Percentiles rank a stretch among this genome's conserved stretches.
Conservation (phyloP, 2,797 vertebrate species). For the Platalea minor region DNA sequence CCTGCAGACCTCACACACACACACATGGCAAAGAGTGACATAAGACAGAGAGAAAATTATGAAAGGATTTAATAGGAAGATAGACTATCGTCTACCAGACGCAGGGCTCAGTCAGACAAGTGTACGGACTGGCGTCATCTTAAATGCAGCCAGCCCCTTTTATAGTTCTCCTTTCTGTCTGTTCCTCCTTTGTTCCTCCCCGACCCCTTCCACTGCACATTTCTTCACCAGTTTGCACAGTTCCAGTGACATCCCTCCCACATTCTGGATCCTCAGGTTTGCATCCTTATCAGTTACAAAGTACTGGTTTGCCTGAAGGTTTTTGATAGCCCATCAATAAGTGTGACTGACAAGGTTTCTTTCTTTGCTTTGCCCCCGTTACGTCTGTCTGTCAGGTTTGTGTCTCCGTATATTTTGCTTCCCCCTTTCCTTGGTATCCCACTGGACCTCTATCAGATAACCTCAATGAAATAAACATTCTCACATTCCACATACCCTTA, state of each 20-base stretch:
- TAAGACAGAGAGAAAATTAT: neutral
- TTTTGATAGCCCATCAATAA: neutral
- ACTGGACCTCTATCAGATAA: neutral
- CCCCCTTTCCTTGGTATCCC: neutral
- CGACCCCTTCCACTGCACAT: fast-evolving
- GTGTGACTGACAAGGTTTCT: neutral
- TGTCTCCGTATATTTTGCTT: neutral
- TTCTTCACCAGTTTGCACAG: neutral
- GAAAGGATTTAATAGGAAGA: neutral
- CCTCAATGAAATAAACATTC: neutral
- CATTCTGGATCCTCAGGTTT: neutral
- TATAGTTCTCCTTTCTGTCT: neutral
- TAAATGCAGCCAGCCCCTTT: neutral
- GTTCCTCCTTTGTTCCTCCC: neutral
- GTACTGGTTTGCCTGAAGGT: neutral
- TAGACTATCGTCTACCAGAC: neutral
- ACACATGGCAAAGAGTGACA: neutral
- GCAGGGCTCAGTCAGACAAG: neutral
- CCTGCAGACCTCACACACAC: neutral
- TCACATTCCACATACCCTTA: neutral
- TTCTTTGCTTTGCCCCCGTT: neutral
- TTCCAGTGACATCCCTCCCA: neutral
- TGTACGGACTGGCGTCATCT: neutral
- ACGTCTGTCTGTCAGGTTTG: neutral
- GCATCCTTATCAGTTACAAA: neutral